Evolutionary conservation across 2,797 vertebrate species (phyloP), one percentile per base, ranked within the genome.

Genomic region (Microctenopoma lineatum): DNA sequence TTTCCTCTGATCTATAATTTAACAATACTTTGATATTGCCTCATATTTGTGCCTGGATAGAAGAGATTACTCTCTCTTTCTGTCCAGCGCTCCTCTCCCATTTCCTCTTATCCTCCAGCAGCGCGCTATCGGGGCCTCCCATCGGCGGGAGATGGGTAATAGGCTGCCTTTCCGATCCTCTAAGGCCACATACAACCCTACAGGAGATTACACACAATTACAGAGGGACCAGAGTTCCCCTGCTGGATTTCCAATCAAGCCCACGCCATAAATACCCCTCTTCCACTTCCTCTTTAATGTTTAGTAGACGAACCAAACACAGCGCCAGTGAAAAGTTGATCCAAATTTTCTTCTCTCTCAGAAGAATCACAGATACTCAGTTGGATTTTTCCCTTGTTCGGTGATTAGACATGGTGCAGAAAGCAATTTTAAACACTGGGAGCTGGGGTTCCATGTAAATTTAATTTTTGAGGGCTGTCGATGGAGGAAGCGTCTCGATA

Each of bases 151-250:
- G 83, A 81, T 74, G 63, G 84, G 81, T 83, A 87, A 83, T 85
- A 55, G 83, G 70, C 68, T 81, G 67, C 80, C 67, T 86, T 79
- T 72, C 47, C 10, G 60, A 75, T 77, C 56, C 63, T 79, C 82
- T 77, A 62, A 66, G 75, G 76, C 80, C 85, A 82, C 80, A 75
- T 80, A 68, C 86, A 84, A 78, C 80, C 66, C 83, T 83, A 79
- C 75, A 83, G 76, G 70, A 90, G 84, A 89, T 89, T 88, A 90
- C 76, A 86, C 81, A 63, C 42, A 70, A 89, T 90, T 85, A 86
- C 72, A 78, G 78, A 62, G 66, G 53, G 74, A 80, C 79, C 77
- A 59, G 47, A 79, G 80, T 64, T 74, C 79, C 65, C 77, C 75
- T 11, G 61, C 52, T 76, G 84, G 76, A 84, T 89, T 89, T 89